Evolutionary conservation across 2,888 invertebrate genomes (phyloP).

Genomic region (Tricholauxania praeusta): DNA sequence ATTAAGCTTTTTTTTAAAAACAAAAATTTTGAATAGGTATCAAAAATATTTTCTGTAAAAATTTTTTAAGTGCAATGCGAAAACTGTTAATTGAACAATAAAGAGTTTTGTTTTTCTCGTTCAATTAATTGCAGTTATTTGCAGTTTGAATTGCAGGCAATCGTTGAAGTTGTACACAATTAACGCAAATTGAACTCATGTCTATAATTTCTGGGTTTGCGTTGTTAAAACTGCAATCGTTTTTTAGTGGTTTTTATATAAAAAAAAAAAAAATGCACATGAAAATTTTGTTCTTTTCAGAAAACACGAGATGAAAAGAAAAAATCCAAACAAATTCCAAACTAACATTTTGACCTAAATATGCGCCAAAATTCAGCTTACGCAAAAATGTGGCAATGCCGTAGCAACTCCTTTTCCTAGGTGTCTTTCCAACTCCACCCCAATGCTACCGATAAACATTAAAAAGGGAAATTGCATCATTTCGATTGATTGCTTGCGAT

Average conservation of each 20-base stretch:
- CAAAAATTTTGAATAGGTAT: no score
- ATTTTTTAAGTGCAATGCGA: no score
- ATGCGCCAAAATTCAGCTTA: neutral
- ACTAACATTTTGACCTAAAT: neutral
- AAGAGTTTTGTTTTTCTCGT: neutral
- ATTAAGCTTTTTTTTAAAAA: no score
- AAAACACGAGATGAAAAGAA: neutral
- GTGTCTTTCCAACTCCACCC: neutral
- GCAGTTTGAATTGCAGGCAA: neutral
- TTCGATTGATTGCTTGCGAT: constrained; percentile 51
- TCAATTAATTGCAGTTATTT: neutral
- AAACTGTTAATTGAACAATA: neutral
- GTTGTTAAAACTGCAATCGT: neutral
- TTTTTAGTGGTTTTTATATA: constrained; percentile 1
- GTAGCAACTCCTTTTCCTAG: neutral
- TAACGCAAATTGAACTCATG: constrained; percentile 24
- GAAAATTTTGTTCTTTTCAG: neutral
- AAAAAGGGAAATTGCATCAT: constrained; percentile 62
- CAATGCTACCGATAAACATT: constrained; percentile 44
- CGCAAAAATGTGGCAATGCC: neutral
- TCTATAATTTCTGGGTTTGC: constrained; percentile 16
- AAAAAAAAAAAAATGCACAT: neutral
- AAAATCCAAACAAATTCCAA: neutral
- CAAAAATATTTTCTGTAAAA: no score
- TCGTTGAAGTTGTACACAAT: constrained; percentile 1